Evolutionary conservation across 2,797 vertebrate species (phyloP).

Genomic region (Parauchenoglanis ngamensis): DNA sequence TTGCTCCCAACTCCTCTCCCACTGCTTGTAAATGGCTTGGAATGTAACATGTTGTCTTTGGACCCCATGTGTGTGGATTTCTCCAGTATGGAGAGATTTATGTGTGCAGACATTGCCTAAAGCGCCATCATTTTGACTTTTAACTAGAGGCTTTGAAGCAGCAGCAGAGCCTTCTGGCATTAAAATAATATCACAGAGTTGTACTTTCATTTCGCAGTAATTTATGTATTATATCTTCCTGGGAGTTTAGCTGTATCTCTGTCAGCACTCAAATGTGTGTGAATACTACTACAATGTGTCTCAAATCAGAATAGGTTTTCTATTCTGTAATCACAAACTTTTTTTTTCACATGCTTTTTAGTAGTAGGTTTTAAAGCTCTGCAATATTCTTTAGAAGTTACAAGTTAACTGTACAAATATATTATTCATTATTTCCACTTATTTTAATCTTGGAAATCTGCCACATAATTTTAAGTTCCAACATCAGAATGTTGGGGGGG

Average conservation of each 20-base stretch:
- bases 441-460: slow-evolving; percentile 61
- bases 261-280: slow-evolving; percentile 39
- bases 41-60: slow-evolving; percentile 77
- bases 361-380: slow-evolving; percentile 45
- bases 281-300: slow-evolving; percentile 45
- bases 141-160: slow-evolving; percentile 70
- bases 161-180: slow-evolving; percentile 62
- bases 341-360: slow-evolving; percentile 36
- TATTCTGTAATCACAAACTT: slow-evolving; percentile 34
- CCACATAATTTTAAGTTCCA: slow-evolving; percentile 48
- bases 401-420: slow-evolving; percentile 51
- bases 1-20: slow-evolving; percentile 70
- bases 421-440: slow-evolving; percentile 61
- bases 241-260: slow-evolving; percentile 44
- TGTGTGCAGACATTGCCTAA: slow-evolving; percentile 70
- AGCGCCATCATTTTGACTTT: slow-evolving; percentile 66
- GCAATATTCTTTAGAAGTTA: slow-evolving; percentile 67
- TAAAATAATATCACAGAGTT: slow-evolving; percentile 69
- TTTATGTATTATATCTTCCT: slow-evolving; percentile 62
- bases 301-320: slow-evolving; percentile 44
- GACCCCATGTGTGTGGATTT: slow-evolving; percentile 63
- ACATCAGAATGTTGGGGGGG: slow-evolving; percentile 53
- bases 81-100: slow-evolving; percentile 72
- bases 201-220: slow-evolving; percentile 68
- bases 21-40: slow-evolving; percentile 71